Base-by-base conservation (phyloP, 2,113 vertebrate species). In the Trogon surrucura region DNA sequence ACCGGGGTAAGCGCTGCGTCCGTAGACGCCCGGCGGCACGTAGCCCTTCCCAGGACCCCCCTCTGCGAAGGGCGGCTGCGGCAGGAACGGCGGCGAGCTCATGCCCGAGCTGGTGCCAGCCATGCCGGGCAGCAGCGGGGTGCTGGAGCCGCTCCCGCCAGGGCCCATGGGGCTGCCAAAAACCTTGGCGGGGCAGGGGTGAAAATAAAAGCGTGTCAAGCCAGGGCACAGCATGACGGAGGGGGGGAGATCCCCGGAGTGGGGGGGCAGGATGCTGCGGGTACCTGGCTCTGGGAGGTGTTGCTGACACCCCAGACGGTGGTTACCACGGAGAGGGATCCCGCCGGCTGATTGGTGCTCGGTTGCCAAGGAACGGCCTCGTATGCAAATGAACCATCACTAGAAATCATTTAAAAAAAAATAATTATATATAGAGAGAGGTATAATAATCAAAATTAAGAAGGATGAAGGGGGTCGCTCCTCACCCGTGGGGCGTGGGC, bases 291-390 rank as follows among this genome's bases (percentile, higher is more conserved):
- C 97, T 98, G 98, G 3, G 99, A 98, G 36, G 99, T 98, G 95
- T 93, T 99, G 98, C 98, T 98, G 50, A 99, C 98, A 34, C 99
- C 99, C 99, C 99, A 99, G 91, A 99, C 99, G 1, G 99, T 99
- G 72, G 99, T 99, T 89, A 99, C 99, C 97, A 99, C 99, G 4
- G 99, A 99, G 92, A 99, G 98, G 60, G 99, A 99, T 91, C 99
- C 99, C 38, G 99, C 97, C 0, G 99, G 98, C 98, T 99, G 99
- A 97, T 98, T 98, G 98, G 98, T 98, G 69, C 96, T 98, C 84
- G 98, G 99, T 98, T 99, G 99, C 98, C 98, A 98, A 95, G 98
- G 98, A 97, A 98, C 97, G 91, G 98, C 97, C 96, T 98, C 98
- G 6, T 98, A 98, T 77, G 98, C 97, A 85, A 98, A 98, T 96